A percentile compares a stretch with the other conserved stretches of the same genome.
phyloP scores from a whole-genome alignment of 2,797 vertebrate species.

The Zalophus californianus region DNA sequence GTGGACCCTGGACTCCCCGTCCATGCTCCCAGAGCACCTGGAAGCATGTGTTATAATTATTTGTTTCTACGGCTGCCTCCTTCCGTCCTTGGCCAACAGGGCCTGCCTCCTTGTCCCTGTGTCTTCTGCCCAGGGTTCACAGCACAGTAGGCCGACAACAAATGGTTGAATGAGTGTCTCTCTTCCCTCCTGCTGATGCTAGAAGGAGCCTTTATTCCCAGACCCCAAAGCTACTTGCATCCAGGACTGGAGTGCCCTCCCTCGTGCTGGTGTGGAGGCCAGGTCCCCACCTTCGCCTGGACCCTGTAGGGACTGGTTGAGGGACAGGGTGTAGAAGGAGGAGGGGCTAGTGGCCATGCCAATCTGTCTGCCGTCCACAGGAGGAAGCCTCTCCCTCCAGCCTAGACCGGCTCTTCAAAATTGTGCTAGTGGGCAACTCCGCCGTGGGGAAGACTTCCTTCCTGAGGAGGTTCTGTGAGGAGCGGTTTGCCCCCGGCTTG shows the following conservation, averaged over 20 bases:
- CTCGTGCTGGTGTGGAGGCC: no score
- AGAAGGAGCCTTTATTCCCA: neutral
- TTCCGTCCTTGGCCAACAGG: neutral
- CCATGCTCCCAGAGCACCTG: fast-evolving
- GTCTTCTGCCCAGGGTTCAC: neutral
- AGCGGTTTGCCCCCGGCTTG: constrained; percentile 90
- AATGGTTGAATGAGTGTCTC: neutral
- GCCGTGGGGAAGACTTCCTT: constrained; percentile 96
- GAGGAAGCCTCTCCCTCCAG: constrained; percentile 85
- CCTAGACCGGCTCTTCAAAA: constrained; percentile 95
- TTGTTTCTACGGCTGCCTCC: neutral
- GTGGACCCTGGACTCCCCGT: no score
- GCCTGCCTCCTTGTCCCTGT: neutral
- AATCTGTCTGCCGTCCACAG: constrained; percentile 80
- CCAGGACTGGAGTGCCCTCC: neutral
- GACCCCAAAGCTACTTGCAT: neutral
- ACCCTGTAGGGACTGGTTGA: fast-evolving
- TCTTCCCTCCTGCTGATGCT: neutral
- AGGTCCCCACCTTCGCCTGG: neutral
- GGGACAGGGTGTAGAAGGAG: no score
- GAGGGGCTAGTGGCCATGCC: neutral
- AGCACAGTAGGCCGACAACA: fast-evolving
- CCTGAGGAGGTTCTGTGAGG: constrained; percentile 93
- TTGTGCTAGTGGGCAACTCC: constrained; percentile 95
- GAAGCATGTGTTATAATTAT: no score